phyloP scores from a whole-genome alignment of 2,888 invertebrate genomes.

The Osmoderma eremita region DNA sequence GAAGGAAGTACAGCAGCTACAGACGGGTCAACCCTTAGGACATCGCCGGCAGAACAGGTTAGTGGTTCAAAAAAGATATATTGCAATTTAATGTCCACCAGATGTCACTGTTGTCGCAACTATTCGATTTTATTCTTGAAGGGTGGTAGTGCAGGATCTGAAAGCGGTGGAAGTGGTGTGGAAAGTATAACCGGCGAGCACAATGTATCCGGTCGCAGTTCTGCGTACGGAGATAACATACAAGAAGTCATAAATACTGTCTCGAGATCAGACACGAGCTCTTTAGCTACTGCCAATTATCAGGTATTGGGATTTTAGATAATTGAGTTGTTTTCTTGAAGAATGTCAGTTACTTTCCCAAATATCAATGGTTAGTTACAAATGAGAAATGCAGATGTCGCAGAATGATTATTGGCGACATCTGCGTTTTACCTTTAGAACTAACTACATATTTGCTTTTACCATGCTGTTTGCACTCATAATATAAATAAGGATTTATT shows the following conservation, averaged over 20 bases:
- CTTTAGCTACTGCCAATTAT: conserved; percentile 64
- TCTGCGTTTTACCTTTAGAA: too few relatives aligned
- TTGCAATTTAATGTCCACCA: not conserved
- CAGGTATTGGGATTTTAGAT: conserved; percentile 53
- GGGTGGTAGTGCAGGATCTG: conserved; percentile 74
- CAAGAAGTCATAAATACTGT: conserved; percentile 67
- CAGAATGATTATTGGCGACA: too few relatives aligned
- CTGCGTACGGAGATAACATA: conserved; percentile 84
- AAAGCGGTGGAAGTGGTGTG: conserved; percentile 91
- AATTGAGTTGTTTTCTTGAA: too few relatives aligned
- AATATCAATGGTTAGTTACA: too few relatives aligned
- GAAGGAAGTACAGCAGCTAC: conserved; percentile 96
- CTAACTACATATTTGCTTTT: too few relatives aligned
- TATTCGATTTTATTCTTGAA: conserved; percentile 39
- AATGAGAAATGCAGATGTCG: too few relatives aligned
- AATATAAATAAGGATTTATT: too few relatives aligned
- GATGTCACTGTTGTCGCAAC: not conserved
- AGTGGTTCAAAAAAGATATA: conserved; percentile 37
- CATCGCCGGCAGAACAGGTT: conserved; percentile 82
- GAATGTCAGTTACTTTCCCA: too few relatives aligned
- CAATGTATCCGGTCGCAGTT: conserved; percentile 90
- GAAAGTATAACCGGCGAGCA: conserved; percentile 90
- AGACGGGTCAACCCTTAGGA: conserved; percentile 90
- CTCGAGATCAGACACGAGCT: conserved; percentile 68
- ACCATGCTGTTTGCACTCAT: too few relatives aligned